Base-by-base conservation (phyloP, 2,888 invertebrate species). In the Leptarthrus brevirostris region DNA sequence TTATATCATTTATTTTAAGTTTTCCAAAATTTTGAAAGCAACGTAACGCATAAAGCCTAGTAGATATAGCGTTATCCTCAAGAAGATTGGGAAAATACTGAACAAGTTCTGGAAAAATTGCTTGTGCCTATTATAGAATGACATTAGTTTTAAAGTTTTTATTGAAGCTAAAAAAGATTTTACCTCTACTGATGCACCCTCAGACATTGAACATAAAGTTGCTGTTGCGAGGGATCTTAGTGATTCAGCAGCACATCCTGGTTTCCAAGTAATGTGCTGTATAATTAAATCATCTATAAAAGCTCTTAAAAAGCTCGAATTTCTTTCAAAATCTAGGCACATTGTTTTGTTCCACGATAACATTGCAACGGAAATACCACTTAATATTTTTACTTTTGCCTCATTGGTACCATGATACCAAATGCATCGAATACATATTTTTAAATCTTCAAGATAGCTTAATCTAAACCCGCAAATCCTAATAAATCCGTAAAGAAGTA, bases 191-290 rank as follows among this genome's bases (percentile, higher is more conserved):
- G 75, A 53, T 0, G 83, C 83, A 1, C 83, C 82, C 64, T 83
- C 82, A 0, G 83, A 78, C 58, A 84, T 52, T 0, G 85, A 80
- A 53, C 84, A 85, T 0, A 85, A 72, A 0, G 82, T 82, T 4
- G 84, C 83, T 30, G 80, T 81, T n/a, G 85, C 85, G 75, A 85
- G 77, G 6, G 84, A 81, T 18, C 85, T 81, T 80, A 85, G 80
- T 0, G 83, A 80, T 76, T 85, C 85, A 6, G 83, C 81, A 73
- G 79, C 79, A 2, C 82, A 81, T 10, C 85, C 85, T 1, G 82
- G 82, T 72, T 80, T 81, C 85, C 85, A 85, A 1, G 72, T 66
- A 14, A 85, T 74, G 77, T 82, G 77, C 2, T 81, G 81, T n/a
- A 81, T 80, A 2, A 85, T 79, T n/a, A 84, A 74, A 1, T 79